Conservation (phyloP, 2,797 vertebrate species). For the Champsocephalus esox region DNA sequence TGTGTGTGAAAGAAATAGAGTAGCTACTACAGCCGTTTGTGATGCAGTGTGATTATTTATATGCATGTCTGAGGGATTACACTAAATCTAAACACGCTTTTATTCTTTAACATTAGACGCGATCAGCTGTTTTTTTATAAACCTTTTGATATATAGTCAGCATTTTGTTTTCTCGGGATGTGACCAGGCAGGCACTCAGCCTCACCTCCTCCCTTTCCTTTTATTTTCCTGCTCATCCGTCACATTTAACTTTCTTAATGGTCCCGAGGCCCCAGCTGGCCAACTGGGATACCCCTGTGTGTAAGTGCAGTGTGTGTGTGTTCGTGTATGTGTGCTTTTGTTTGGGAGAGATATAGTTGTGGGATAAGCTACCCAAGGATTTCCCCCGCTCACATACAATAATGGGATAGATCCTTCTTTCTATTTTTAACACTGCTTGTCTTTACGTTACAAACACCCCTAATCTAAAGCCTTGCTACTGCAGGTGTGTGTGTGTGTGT, state of each 20-base stretch:
- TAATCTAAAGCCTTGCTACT: slow-evolving; percentile 59
- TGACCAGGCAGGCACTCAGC: slow-evolving; percentile 15
- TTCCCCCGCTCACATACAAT: slow-evolving; percentile 65
- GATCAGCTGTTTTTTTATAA: slow-evolving; percentile 18
- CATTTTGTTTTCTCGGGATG: slow-evolving; percentile 36
- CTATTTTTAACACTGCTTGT: slow-evolving; percentile 76
- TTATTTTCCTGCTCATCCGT: slow-evolving; percentile 45
- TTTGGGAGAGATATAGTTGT: background rate
- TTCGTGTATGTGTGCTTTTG: slow-evolving; percentile 22
- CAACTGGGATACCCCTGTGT: no score
- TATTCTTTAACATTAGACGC: slow-evolving; percentile 23
- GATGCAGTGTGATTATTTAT: slow-evolving; percentile 10
- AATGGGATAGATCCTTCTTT: slow-evolving; percentile 67
- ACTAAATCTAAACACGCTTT: slow-evolving; percentile 20
- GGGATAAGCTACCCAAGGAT: slow-evolving; percentile 61
- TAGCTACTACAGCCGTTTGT: background rate
- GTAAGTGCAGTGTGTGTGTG: slow-evolving; percentile 26
- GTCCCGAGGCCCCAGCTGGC: slow-evolving; percentile 44
- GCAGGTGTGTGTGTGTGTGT: no score
- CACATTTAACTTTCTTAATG: slow-evolving; percentile 73
- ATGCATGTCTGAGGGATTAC: slow-evolving; percentile 16
- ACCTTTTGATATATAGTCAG: slow-evolving; percentile 13
- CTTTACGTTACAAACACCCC: slow-evolving; percentile 57
- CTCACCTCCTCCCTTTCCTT: slow-evolving; percentile 18
- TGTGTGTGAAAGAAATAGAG: slow-evolving; percentile 8